Percentiles rank a stretch among this genome's conserved stretches.
Evolutionary conservation across 2,888 invertebrate species (phyloP).

Genomic region (Buathra laborator): DNA sequence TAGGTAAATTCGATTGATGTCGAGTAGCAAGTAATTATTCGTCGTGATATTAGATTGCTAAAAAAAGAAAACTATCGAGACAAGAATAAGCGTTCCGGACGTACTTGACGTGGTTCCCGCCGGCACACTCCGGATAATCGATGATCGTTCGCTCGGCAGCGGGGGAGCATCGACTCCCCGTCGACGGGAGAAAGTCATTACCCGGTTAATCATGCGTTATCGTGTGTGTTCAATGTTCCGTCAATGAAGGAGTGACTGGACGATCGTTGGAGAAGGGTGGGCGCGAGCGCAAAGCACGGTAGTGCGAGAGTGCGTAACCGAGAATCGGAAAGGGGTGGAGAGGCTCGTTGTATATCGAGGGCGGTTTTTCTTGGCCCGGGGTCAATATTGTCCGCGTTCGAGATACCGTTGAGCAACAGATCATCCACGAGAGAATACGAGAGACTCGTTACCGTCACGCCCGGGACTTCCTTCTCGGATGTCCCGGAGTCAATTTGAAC

Average conservation of each 20-base stretch:
- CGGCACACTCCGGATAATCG: conserved; percentile 64
- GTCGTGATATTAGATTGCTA: conserved; percentile 26
- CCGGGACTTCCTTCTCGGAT: conserved; percentile 70
- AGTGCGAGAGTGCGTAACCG: conserved; percentile 47
- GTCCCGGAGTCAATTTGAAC: conserved; percentile 21
- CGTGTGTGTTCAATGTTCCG: conserved; percentile 85
- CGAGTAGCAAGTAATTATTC: neutral
- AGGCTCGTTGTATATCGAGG: conserved; percentile 47
- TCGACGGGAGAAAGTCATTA: conserved; percentile 82
- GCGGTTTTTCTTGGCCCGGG: conserved; percentile 79
- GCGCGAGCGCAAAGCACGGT: conserved; percentile 57
- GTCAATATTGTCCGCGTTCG: conserved; percentile 82
- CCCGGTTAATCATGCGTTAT: conserved; percentile 85
- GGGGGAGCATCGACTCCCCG: conserved; percentile 46
- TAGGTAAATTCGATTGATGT: neutral
- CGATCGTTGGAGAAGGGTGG: conserved; percentile 75
- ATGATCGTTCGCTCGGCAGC: conserved; percentile 57
- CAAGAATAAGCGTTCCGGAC: conserved; percentile 53
- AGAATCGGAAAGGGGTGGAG: conserved; percentile 59
- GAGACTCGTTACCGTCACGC: conserved; percentile 69
- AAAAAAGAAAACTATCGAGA: conserved; percentile 4
- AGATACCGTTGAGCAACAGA: conserved; percentile 81
- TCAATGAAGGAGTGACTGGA: conserved; percentile 83
- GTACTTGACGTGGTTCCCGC: conserved; percentile 55
- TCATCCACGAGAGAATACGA: conserved; percentile 71